Percentiles rank a stretch among this genome's conserved stretches.
These are phyloP conservation scores for Potorous gilbertii DNA, from an alignment of 2,797 vertebrate species.

Conservation along the genomic window DNA sequence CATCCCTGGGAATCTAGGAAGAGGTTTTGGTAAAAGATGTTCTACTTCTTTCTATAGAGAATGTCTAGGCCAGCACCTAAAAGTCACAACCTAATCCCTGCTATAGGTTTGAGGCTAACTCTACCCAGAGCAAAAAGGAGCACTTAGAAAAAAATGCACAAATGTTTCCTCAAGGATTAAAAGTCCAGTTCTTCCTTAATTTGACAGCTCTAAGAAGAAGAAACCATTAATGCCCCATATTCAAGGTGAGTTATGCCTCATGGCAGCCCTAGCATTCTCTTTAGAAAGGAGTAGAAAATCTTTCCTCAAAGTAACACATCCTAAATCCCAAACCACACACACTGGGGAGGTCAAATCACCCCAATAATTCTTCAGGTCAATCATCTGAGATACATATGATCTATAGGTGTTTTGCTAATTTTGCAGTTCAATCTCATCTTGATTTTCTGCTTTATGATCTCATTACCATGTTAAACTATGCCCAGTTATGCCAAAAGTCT, in stretches of 20 bases:
- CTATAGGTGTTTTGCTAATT: background rate
- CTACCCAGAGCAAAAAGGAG: background rate
- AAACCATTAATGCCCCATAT: background rate
- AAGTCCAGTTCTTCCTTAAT: background rate
- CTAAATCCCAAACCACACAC: background rate
- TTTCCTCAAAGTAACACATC: background rate
- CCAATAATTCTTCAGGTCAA: background rate
- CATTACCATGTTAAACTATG: background rate
- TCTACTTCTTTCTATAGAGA: background rate
- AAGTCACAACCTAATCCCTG: background rate
- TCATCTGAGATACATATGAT: background rate
- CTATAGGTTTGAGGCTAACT: background rate
- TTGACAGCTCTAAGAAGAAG: background rate
- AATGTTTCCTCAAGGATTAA: background rate
- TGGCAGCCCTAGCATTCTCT: background rate
- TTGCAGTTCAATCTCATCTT: background rate
- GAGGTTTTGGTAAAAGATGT: background rate
- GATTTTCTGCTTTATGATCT: background rate
- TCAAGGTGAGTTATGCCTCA: background rate
- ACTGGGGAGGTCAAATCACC: no score
- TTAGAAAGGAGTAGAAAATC: background rate
- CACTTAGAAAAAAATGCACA: background rate
- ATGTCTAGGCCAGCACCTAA: background rate
- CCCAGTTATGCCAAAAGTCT: background rate
- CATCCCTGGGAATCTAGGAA: background rate